Percentiles rank a stretch among this genome's conserved stretches.
These are phyloP conservation scores for Calephelis perditalis DNA, from an alignment of 2,888 invertebrate species.

Conservation along the genomic window DNA sequence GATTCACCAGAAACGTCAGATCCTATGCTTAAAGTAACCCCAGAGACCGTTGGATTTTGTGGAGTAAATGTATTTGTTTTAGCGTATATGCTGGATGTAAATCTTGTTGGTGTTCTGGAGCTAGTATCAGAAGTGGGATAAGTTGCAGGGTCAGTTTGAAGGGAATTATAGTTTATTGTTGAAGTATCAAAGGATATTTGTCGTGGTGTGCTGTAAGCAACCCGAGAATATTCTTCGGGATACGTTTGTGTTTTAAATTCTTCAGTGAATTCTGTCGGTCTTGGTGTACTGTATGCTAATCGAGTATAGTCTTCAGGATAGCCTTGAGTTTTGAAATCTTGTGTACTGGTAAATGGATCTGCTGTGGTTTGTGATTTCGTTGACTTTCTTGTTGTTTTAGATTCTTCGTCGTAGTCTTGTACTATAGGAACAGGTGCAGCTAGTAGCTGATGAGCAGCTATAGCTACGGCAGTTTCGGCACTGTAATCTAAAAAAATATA, in stretches of 20 bases:
- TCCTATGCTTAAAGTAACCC: constrained; percentile 30
- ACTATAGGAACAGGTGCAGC: constrained; percentile 63
- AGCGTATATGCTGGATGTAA: constrained; percentile 2
- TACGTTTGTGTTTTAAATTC: constrained; percentile 9
- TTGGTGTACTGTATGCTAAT: constrained; percentile 40
- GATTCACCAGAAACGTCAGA: constrained; percentile 33
- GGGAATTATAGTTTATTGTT: constrained; percentile 33
- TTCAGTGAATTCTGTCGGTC: constrained; percentile 11
- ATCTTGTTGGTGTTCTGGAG: constrained; percentile 13
- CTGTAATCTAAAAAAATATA: constrained; percentile 44
- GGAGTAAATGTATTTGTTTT: constrained; percentile 9
- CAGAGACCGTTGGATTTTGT: constrained; percentile 28
- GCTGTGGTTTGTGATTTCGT: constrained; percentile 39
- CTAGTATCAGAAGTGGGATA: constrained; percentile 5
- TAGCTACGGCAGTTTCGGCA: constrained; percentile 65
- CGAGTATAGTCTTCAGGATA: constrained; percentile 46
- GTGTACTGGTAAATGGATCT: constrained; percentile 34
- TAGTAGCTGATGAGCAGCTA: constrained; percentile 68
- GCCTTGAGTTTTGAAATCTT: constrained; percentile 43
- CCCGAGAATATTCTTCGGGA: constrained; percentile 1
- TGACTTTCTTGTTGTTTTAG: constrained; percentile 41
- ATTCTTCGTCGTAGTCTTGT: constrained; percentile 52
- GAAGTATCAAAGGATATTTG: constrained; percentile 41
- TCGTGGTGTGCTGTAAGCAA: constrained; percentile 3
- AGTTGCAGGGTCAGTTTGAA: constrained; percentile 21